Evolutionary conservation across 2,797 vertebrate species (phyloP), one percentile per base, ranked within the genome.

Genomic region (Crenichthys baileyi): DNA sequence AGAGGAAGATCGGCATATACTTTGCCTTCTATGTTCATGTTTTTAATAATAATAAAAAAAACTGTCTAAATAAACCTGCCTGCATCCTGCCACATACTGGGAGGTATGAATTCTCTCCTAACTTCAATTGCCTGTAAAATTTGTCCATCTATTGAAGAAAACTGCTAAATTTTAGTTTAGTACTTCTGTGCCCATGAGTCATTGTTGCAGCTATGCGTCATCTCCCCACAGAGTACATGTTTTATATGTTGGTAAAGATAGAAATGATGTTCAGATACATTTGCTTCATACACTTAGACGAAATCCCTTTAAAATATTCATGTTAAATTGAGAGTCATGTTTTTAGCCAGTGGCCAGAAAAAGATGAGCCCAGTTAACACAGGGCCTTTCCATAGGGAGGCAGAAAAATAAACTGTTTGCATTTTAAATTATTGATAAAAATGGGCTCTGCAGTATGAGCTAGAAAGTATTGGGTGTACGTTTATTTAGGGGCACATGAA

Each of bases 381-480:
- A 90, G 88, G 72, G 70, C 85, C 88, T 72, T 51, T 77, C 85
- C 76, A 75, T 68, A 84, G 89, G 89, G 88, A 92, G 75, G 46
- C 72, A 79, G 80, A 51, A 65, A 72, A 85, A 93, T 86, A 92
- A 93, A 93, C 89, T 87, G 90, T 95, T 93, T 91, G 79, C 75
- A 63, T 81, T 91, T 90, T 95, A 90, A 95, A 94, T 95, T 91
- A 94, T 93, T 90, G 70, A 94, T 95, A 85, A 93, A 94, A 85
- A 74, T 86, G 83, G 72, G 46, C 81, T 79, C 56, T 63, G 61
- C 86, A 87, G 63, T 86, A 72, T 87, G 87, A 79, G 91, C 89
- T 83, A 87, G 81, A 90, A 88, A 83, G 81, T 84, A 87, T 87
- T 88, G 84, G 79, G 31, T 85, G 0, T 60, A 31, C 48, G 73